These are phyloP conservation scores for Romanogobio albipinnatus DNA, from an alignment of 2,113 vertebrate genomes.

Conservation along the genomic window DNA sequence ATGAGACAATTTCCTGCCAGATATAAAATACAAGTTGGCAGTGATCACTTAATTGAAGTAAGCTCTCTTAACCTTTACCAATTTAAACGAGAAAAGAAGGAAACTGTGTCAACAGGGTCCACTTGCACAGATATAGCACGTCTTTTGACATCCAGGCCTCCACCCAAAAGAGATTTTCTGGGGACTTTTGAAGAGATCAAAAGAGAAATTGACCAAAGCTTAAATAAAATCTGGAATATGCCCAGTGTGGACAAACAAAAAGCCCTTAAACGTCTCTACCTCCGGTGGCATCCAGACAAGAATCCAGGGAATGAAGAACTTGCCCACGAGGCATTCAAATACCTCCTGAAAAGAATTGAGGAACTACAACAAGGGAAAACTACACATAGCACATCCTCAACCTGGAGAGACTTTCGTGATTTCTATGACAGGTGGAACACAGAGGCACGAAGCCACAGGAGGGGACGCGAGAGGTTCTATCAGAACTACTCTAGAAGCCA, in stretches of 20 bases:
- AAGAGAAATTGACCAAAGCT: conserved; percentile 74
- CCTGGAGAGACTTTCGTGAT: conserved; percentile 47
- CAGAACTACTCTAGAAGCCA: conserved; percentile 5
- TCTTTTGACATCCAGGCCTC: neutral
- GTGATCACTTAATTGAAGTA: conserved; percentile 66
- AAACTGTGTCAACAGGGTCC: neutral
- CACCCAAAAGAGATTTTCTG: conserved; percentile 52
- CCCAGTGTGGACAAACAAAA: conserved; percentile 68
- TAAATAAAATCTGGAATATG: conserved; percentile 74
- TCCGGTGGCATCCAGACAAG: conserved; percentile 83
- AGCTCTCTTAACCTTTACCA: conserved; percentile 77
- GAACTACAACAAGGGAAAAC: conserved; percentile 57
- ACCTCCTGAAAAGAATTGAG: conserved; percentile 69
- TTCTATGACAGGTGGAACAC: conserved; percentile 72
- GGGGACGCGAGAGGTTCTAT: conserved; percentile 61
- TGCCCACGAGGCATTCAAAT: conserved; percentile 73
- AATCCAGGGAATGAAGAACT: conserved; percentile 67
- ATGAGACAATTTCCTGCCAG: conserved; percentile 48
- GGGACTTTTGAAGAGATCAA: conserved; percentile 71
- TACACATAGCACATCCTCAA: neutral
- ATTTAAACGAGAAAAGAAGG: conserved; percentile 69
- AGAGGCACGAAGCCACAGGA: conserved; percentile 73
- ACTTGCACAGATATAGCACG: conserved; percentile 31
- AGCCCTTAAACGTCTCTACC: conserved; percentile 77
- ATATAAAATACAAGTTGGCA: conserved; percentile 74